phyloP scores from a whole-genome alignment of 2,797 vertebrate species.

The Falco naumanni region DNA sequence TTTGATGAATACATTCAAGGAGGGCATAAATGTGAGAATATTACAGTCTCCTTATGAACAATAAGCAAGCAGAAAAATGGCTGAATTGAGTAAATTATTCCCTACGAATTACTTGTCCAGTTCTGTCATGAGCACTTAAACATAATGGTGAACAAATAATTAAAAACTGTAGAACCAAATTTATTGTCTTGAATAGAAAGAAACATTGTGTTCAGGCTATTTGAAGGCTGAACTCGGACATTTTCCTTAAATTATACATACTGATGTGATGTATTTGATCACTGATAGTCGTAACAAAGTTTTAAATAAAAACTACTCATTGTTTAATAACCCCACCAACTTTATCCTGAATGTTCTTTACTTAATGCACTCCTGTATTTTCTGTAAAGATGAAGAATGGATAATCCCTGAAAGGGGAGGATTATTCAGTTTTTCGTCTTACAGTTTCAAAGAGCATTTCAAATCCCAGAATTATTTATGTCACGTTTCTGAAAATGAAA shows the following conservation, averaged over 20 bases:
- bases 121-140: not conserved
- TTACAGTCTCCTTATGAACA: not conserved
- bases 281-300: not conserved
- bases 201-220: not conserved
- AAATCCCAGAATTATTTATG: conserved; percentile 24
- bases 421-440: not conserved
- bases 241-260: not conserved
- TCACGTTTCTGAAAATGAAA: not conserved
- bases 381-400: not conserved
- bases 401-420: not conserved
- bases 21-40: not conserved
- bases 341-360: not conserved
- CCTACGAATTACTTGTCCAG: not conserved
- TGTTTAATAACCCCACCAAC: not conserved
- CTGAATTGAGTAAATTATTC: conserved; percentile 11
- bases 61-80: not conserved
- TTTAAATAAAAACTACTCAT: not conserved
- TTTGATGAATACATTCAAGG: not conserved
- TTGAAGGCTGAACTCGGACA: not conserved
- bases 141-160: not conserved
- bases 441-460: conserved; percentile 33
- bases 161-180: not conserved
- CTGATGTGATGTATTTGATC: not conserved
- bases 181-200: not conserved
- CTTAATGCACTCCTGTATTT: not conserved